Evolutionary conservation across 2,888 invertebrate genomes (phyloP), one percentile per base, ranked within the genome.

Genomic region (Hirtodrosophila histrioides): DNA sequence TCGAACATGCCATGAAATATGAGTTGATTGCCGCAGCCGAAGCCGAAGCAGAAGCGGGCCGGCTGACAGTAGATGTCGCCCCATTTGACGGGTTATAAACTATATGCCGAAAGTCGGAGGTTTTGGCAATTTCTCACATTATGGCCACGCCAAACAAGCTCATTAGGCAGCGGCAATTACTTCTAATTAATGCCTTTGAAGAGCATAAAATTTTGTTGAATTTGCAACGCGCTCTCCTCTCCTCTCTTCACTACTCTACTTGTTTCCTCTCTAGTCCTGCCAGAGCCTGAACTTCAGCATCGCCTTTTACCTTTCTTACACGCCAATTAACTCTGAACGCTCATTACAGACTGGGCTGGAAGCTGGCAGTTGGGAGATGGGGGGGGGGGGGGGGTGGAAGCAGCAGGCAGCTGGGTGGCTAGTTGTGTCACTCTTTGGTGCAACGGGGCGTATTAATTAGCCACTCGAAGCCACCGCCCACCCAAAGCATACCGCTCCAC

Each of bases 381-480:
- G 0, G 10, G 23, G 27, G 44, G 29, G 36, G 3, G 48, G 7
- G 0, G 10, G 23, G 27, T 49, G 29, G 36, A 2, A 2, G 17
- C 27, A 10, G 27, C n/a, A 27, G 6, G 27, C 12, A 27, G 6
- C 27, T 36, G 69, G 63, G 36, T 75, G 74, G 74, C 77, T 74
- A 74, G 78, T 70, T 74, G 63, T 74, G 78, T 76, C 75, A 78
- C 72, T 79, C 75, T 66, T 62, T 62, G 64, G 81, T 88, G 88
- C 84, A 85, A 74, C 86, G 84, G 85, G 78, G 84, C 84, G 84
- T 86, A 88, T 85, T 85, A 88, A 85, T 86, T 85, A 82, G 82
- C 75, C 75, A 70, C 82, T 82, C 82, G 78, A 72, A 81, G 72
- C 66, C 78, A 86, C 41, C 76, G 55, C 48, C 71, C 60, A 43